phyloP scores from a whole-genome alignment of 2,113 vertebrate species.

The Mesitornis unicolor region DNA sequence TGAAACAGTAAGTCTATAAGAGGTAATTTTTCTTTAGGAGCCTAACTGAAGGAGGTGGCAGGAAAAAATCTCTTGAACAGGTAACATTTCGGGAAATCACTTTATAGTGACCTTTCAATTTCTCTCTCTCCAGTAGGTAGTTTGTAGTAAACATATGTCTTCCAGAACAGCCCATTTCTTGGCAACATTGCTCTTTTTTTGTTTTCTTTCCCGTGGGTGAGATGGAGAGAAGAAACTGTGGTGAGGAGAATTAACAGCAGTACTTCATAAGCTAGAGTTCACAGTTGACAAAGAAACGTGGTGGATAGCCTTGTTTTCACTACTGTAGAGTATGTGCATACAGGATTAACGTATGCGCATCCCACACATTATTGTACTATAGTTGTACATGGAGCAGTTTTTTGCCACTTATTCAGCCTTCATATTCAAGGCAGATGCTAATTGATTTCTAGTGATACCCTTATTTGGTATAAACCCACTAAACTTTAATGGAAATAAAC shows the following conservation, averaged over 20 bases:
- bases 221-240: not conserved
- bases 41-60: not conserved
- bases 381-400: not conserved
- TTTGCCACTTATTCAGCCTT: not conserved
- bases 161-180: not conserved
- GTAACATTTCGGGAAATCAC: not conserved
- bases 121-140: not conserved
- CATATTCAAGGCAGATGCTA: not conserved
- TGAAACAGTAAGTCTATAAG: not conserved
- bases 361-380: not conserved
- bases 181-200: not conserved
- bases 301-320: not conserved
- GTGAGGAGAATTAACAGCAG: not conserved
- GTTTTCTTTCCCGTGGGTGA: not conserved
- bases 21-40: not conserved
- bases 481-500: not conserved
- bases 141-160: not conserved
- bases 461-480: not conserved
- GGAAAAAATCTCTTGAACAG: not conserved
- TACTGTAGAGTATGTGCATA: accelerated
- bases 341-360: not conserved
- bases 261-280: not conserved
- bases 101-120: not conserved
- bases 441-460: not conserved
- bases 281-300: not conserved